Percentiles rank a stretch among this genome's conserved stretches.
Evolutionary conservation across 2,113 vertebrate genomes (phyloP).

Genomic region (Hippopotamus amphibius): DNA sequence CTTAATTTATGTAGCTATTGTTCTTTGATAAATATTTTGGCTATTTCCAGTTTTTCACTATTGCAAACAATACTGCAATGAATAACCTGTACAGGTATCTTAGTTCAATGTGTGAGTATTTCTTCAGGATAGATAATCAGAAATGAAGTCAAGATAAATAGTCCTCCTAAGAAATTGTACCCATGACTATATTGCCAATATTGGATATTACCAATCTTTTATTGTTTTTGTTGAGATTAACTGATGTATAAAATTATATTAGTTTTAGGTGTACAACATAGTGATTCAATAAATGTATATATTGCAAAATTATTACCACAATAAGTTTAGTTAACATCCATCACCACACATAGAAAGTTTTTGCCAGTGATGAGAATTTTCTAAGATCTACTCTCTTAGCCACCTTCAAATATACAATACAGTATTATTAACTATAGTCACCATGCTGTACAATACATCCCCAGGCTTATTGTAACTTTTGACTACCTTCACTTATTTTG

Average conservation of each 20-base stretch:
- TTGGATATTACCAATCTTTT: background rate
- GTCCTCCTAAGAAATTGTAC: background rate
- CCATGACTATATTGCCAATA: background rate
- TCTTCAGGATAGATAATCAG: background rate
- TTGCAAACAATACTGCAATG: background rate
- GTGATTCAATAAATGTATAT: background rate
- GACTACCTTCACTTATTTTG: background rate
- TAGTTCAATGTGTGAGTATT: background rate
- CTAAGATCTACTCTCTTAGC: background rate
- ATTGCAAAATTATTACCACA: background rate
- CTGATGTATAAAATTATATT: background rate
- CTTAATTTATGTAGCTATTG: slow-evolving; percentile 1
- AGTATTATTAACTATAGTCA: background rate
- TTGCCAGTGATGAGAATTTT: background rate
- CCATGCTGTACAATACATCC: background rate
- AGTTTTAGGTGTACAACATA: background rate
- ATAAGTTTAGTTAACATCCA: background rate
- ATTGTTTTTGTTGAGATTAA: background rate
- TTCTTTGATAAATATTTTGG: background rate
- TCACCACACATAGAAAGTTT: background rate
- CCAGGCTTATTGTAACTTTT: background rate
- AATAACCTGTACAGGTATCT: background rate
- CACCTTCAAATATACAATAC: background rate
- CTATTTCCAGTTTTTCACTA: background rate
- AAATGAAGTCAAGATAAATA: background rate